Base-by-base conservation (phyloP, 2,797 vertebrate genomes). In the Chiroxiphia lanceolata region DNA sequence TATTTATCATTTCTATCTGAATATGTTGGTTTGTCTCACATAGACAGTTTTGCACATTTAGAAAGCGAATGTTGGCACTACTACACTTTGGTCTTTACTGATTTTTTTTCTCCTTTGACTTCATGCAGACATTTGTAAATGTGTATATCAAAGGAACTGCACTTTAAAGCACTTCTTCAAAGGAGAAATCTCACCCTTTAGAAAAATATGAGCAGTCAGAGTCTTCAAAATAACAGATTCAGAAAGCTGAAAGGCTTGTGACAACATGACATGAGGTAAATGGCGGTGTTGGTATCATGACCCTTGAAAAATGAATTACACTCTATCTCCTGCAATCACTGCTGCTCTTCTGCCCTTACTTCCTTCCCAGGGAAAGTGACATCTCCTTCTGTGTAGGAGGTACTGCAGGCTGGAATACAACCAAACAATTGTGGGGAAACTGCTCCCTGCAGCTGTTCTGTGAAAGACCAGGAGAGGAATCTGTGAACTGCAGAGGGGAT, bases 141-240 rank as follows among this genome's bases (percentile, higher is more conserved):
- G 4, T 20, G 7, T 26, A 3, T 72, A 38, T 83, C 56, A 93
- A 90, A 91, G 48, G 42, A 74, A 89, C 18, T 47, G 31, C 15
- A 48, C 36, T 91, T 74, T 74, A 89, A 91, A 86, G 34, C 53
- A 54, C 13, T 69, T 25, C n/a, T 87, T 25, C 51, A 48, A 61
- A 91, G 57, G 25, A 75, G 63, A 89, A 67, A 51, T 53, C n/a
- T 89, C 23, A 83, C 20, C 27, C 63, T 80, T 80, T 22, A 72
- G 90, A 76, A 63, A 94, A 83, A 53, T 13, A 81, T 20, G 12
- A 87, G 18, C 11, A 13, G 21, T 65, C 93, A 70, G 6, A 83
- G 22, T n/a, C 25, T 76, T 70, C 93, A 64, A 93, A 95, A 87
- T 67, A 67, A 68, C 23, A 53, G 19, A 56, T 89, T 81, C 51